These are phyloP conservation scores for Tiaroga cobitis DNA, from an alignment of 2,797 vertebrate species.

Conservation along the genomic window DNA sequence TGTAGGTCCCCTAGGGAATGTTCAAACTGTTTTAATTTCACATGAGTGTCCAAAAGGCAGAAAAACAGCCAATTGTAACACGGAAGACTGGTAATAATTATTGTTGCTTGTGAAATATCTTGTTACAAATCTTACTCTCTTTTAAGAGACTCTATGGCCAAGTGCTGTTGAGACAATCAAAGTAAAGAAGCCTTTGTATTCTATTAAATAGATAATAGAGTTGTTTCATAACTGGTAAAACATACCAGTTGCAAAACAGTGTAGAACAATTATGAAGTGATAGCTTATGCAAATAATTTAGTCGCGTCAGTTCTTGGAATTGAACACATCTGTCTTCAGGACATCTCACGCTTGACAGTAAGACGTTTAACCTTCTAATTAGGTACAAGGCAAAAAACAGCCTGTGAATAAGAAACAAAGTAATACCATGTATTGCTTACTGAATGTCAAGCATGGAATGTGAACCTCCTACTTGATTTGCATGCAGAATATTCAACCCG, in stretches of 20 bases:
- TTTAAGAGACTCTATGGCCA: not conserved
- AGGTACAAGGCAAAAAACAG: not conserved
- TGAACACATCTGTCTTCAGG: not conserved
- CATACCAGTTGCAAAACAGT: not conserved
- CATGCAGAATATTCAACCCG: no score
- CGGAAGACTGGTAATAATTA: not conserved
- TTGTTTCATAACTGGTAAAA: not conserved
- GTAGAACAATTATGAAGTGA: not conserved
- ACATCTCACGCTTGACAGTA: not conserved
- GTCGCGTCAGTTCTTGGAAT: not conserved
- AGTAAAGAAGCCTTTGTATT: not conserved
- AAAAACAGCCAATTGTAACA: not conserved
- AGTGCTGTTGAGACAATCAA: not conserved
- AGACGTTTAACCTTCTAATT: not conserved
- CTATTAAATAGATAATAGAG: not conserved
- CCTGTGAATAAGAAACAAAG: not conserved
- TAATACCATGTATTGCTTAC: not conserved
- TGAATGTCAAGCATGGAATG: not conserved
- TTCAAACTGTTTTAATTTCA: slow-evolving; percentile 16
- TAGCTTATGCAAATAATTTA: not conserved
- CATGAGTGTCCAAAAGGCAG: not conserved
- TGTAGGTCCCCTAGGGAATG: not conserved
- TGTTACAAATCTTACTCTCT: not conserved
- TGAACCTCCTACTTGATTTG: not conserved
- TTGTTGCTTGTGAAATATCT: slow-evolving; percentile 11